A percentile compares a stretch with the other conserved stretches of the same genome.
Evolutionary conservation across 2,113 vertebrate genomes (phyloP).

Genomic region (Hystrix brachyura): DNA sequence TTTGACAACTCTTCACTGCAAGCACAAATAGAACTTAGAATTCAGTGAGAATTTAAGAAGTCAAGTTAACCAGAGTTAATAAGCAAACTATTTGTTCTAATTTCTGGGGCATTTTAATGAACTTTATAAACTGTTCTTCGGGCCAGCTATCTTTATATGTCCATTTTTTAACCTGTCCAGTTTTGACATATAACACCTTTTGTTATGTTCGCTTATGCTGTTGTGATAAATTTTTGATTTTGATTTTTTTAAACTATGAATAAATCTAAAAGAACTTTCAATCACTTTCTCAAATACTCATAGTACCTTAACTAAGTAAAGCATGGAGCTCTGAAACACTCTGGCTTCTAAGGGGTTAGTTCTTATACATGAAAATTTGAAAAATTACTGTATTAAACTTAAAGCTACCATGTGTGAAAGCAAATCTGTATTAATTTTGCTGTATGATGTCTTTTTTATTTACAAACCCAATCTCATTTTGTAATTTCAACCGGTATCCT

Average conservation of each 20-base stretch:
- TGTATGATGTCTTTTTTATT: constrained; percentile 35
- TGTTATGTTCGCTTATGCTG: neutral
- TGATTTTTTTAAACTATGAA: neutral
- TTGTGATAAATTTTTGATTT: neutral
- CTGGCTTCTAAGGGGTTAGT: neutral
- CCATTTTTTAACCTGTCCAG: neutral
- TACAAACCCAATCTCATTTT: constrained; percentile 40
- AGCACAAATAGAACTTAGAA: neutral
- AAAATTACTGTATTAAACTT: constrained; percentile 14
- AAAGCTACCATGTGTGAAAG: neutral
- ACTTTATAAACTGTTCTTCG: neutral
- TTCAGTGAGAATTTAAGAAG: neutral
- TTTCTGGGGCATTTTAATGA: neutral
- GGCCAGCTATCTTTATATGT: neutral
- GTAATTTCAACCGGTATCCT: constrained; percentile 33
- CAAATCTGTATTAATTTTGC: constrained; percentile 56
- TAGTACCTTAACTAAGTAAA: neutral
- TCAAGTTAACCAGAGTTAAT: neutral
- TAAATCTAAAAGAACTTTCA: constrained; percentile 26
- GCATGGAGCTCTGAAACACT: neutral
- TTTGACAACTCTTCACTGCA: neutral
- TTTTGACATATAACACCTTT: neutral
- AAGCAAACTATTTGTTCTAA: neutral
- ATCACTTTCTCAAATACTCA: constrained; percentile 22
- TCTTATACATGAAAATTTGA: neutral